Evolutionary conservation across 2,113 vertebrate genomes (phyloP), one percentile per base, ranked within the genome.

Genomic region (Phoxinus phoxinus): DNA sequence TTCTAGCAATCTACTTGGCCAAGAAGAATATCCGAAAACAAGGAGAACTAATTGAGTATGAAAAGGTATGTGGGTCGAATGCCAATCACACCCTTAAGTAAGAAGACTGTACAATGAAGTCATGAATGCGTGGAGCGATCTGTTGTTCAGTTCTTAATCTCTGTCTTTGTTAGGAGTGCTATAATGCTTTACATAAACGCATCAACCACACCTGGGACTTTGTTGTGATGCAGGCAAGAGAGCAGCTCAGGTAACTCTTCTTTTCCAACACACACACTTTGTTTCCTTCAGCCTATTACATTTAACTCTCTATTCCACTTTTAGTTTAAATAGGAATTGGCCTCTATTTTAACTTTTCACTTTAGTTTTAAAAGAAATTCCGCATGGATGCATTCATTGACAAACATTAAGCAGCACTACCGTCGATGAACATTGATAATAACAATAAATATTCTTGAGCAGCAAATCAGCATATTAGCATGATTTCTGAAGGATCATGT

Each of bases 161-260:
- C 37, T 77, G 23, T n/a, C 30, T 37, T 15, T 69, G 46, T 84
- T 87, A 99, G 98, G 96, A 97, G 73, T 95, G 94, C 86, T 98
- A 97, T 90, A 96, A 95, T 89, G 89, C 94, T 85, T 91, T 99
- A 90, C 96, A 97, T 93, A 96, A 97, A 93, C 94, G 94, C 85
- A 97, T 99, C 89, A 97, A 94, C 91, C 97, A 99, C 91, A 94
- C 94, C 0, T 99, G 98, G 98, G 97, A 99, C 92, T 97, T 99
- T 71, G 97, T 99, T 83, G 96, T 98, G 92, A 98, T 96, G 96
- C 98, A 99, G 91, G 98, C 98, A 0, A 94, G 96, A 86, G 97
- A 99, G 87, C 98, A 99, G 90, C 95, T 99, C 59, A 95, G 96
- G 98, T 99, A 90, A 95, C 92, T 59, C 10, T 30, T 6, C 51